Evolutionary conservation across 2,888 invertebrate genomes (phyloP), one percentile per base, ranked within the genome.

Genomic region (Nematopogon swammerdamellus): DNA sequence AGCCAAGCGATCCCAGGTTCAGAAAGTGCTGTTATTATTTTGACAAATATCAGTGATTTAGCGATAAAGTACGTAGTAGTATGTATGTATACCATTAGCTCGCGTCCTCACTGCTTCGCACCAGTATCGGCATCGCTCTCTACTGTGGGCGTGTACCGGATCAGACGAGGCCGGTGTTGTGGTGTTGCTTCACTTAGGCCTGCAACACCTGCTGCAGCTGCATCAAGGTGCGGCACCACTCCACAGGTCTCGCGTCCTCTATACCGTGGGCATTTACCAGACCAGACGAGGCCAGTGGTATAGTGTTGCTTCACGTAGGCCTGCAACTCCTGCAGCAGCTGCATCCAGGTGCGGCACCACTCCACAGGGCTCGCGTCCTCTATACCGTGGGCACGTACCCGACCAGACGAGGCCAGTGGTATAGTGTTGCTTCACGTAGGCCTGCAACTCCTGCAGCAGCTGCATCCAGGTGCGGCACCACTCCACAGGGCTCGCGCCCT

Each of bases 341-440:
- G 86, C 19, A 89, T 74, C 93, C 93, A 95, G 4, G 89, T 79
- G 62, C 87, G 88, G 29, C 88, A 90, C 95, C 95, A 96, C 51
- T 93, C n/a, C n/a, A n/a, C n/a, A n/a, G n/a, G n/a, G n/a, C n/a
- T n/a, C n/a, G n/a, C n/a, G n/a, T n/a, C n/a, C n/a, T n/a, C n/a
- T n/a, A n/a, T n/a, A n/a, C n/a, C n/a, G n/a, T n/a, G n/a, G n/a
- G n/a, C n/a, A n/a, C 72, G 84, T 74, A 67, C 90, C 90, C 46
- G 87, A 89, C 98, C 98, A 99, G 3, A 94, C 89, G 49, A 99
- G 80, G 16, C 99, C 99, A 18, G 99, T 99, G 49, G 98, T 99
- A 70, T 99, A 97, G 65, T 92, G 81, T 68, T 95, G 89, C 65
- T 95, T 94, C 50, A 99, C 92, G 67, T 92, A 99, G 19, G 88